Conservation (phyloP, 2,888 invertebrate species). For the Candidula unifasciata region DNA sequence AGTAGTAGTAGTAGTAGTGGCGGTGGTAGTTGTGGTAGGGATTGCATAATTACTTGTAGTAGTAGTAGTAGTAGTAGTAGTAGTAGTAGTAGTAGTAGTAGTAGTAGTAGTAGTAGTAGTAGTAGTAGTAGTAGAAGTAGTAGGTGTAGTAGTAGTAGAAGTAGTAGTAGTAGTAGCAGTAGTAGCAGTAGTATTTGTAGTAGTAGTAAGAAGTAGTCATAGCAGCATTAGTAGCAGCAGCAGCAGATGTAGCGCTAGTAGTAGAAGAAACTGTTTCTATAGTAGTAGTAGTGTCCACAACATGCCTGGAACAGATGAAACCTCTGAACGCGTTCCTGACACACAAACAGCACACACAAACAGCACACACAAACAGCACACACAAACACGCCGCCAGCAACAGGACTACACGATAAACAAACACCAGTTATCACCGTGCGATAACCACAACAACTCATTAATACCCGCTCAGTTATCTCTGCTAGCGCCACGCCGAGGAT, state of each 20-base stretch:
- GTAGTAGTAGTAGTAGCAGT: constrained; percentile 34
- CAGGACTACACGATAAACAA: too few species aligned
- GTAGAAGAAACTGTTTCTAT: background rate
- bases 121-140: constrained; percentile 31
- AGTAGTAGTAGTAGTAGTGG: background rate
- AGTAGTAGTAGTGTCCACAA: background rate
- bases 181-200: background rate
- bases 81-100: constrained; percentile 4
- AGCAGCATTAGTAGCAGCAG: constrained; percentile 22
- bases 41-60: background rate
- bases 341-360: too few species aligned
- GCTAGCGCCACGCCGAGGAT: too few species aligned
- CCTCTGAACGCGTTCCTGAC: too few species aligned
- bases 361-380: too few species aligned
- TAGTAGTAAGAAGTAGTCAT: background rate
- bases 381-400: too few species aligned
- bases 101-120: constrained; percentile 23
- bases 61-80: constrained; percentile 11
- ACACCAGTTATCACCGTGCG: too few species aligned
- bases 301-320: too few species aligned
- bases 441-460: too few species aligned
- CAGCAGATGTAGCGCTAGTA: background rate
- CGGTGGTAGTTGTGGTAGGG: too few species aligned
- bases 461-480: too few species aligned
- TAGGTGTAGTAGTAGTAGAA: constrained; percentile 27